Base-by-base conservation (phyloP, 64 coral and sea anemone genomes). In the Dendrophyllia cribrosa region DNA sequence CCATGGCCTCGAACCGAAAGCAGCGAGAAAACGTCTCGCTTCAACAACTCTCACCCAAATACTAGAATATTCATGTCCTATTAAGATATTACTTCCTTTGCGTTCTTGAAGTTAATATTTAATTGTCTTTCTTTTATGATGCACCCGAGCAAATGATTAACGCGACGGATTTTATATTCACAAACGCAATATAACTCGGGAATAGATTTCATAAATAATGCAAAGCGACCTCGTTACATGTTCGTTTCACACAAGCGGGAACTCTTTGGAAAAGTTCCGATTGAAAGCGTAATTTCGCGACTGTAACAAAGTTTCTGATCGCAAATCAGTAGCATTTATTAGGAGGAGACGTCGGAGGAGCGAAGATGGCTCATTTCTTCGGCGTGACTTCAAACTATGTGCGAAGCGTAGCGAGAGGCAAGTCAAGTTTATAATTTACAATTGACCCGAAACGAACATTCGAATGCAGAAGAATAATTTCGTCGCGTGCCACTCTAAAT, bases 151-250 rank as follows among this genome's bases (percentile, higher is more conserved):
- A 94, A 96, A 97, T 97, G 59, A 97, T 97, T 97, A 97, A 97
- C 95, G 90, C 79, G 71, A 74, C 63, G 69, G 88, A 80, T 91
- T 93, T 93, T 90, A 93, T 89, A 97, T 97, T 87, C 87, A 93
- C 79, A 66, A 85, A 83, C 56, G 67, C 72, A 76, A 84, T 67
- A 84, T 84, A 75, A 74, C 19, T 85, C 74, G 69, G 82, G 92
- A 64, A 66, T 97, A 51, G 21, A 72, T 97, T 96, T 97, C 95
- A 97, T 97, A 91, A 92, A 97, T 97, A 93, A 97, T 97, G 87
- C 95, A 97, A 83, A 97, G 87, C 88, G 86, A 88, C 86, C 86
- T 12, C 60, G 53, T 66, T 52, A 83, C 86, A 89, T 84, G 72
- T 71, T 88, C 79, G 92, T 81, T 87, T 72, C 88, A 75, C 59